These are phyloP conservation scores for Eulithis prunata DNA, from an alignment of 2,888 invertebrate species.

Conservation along the genomic window DNA sequence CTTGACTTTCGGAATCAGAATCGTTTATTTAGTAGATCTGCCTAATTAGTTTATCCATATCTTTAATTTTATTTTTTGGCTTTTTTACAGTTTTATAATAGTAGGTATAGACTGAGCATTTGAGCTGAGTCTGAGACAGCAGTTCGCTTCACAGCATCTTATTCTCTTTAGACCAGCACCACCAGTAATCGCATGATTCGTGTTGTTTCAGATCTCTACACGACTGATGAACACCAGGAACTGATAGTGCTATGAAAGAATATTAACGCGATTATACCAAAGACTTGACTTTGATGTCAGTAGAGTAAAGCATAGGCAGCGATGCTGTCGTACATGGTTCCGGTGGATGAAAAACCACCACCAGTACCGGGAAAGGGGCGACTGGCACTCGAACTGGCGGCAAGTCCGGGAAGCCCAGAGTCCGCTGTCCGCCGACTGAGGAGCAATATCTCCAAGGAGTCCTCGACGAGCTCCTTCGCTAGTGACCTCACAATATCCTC, in stretches of 20 bases:
- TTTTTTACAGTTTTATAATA: too few relatives aligned
- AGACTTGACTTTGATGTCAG: slow-evolving; percentile 40
- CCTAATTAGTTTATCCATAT: too few relatives aligned
- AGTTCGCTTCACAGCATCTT: too few relatives aligned
- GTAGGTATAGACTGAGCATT: too few relatives aligned
- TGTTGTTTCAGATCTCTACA: slow-evolving; percentile 62
- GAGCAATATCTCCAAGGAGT: slow-evolving; percentile 85
- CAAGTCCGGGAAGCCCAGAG: slow-evolving; percentile 71
- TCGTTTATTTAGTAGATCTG: too few relatives aligned
- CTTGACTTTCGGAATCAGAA: too few relatives aligned
- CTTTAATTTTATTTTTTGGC: too few relatives aligned
- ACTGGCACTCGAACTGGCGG: slow-evolving; percentile 78
- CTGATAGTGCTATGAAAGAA: slow-evolving; percentile 43
- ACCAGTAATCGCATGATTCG: not conserved
- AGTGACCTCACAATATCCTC: slow-evolving; percentile 87
- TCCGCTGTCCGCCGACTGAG: slow-evolving; percentile 60
- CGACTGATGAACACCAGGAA: slow-evolving; percentile 39
- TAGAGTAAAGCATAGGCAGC: slow-evolving; percentile 50
- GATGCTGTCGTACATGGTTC: slow-evolving; percentile 92
- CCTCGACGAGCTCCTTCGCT: slow-evolving; percentile 88
- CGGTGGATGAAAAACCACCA: slow-evolving; percentile 90
- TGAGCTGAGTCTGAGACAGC: too few relatives aligned
- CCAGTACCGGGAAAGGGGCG: slow-evolving; percentile 83
- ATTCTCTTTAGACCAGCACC: not conserved
- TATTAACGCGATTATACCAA: slow-evolving; percentile 32